phyloP scores from a whole-genome alignment of 2,888 invertebrate species.

The Chloromyia formosa region DNA sequence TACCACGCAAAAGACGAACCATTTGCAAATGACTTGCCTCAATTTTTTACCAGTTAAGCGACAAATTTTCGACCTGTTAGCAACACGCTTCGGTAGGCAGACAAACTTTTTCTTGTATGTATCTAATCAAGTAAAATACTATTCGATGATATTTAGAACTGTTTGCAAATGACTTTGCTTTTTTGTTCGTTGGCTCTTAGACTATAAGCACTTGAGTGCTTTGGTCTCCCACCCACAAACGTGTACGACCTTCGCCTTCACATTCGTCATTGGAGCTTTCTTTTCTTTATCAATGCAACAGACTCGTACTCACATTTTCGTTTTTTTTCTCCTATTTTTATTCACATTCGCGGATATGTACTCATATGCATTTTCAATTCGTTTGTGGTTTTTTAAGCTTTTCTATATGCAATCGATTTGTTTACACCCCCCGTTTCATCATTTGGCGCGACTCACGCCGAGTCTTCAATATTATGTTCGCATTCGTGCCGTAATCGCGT shows the following conservation, averaged over 20 bases:
- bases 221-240: not conserved
- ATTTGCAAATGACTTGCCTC: no score
- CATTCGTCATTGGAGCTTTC: constrained; percentile 12
- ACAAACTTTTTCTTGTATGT: no score
- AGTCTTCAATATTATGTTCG: no score
- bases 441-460: not conserved
- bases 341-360: not conserved
- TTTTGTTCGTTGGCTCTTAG: no score
- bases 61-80: no score
- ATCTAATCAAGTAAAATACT: no score
- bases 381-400: not conserved
- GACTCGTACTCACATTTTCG: not conserved
- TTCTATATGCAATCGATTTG: constrained; percentile 22
- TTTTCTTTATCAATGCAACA: not conserved
- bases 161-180: no score
- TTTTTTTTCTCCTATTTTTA: not conserved
- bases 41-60: no score
- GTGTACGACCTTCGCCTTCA: constrained; percentile 8
- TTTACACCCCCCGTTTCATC: constrained; percentile 1
- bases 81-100: no score
- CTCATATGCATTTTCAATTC: not conserved
- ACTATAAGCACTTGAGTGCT: not conserved
- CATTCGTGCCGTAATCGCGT: no score
- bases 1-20: no score
- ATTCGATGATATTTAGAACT: no score